These are phyloP conservation scores for Drosophila nigromelanica DNA, from an alignment of 1,140 invertebrate species.

Conservation along the genomic window DNA sequence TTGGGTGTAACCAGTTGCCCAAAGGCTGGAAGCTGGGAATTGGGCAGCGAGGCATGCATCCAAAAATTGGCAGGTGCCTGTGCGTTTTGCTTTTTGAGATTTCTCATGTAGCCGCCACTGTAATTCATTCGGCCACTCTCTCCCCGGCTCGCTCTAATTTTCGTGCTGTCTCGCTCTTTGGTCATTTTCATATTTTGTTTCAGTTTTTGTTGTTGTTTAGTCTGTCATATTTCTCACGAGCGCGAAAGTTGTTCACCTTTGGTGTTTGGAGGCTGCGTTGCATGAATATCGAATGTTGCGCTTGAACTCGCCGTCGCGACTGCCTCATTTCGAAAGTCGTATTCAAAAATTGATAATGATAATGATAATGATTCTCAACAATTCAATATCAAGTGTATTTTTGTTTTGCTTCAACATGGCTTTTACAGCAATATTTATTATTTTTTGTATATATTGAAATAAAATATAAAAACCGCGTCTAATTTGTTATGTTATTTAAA, in stretches of 20 bases:
- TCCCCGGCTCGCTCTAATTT: constrained; percentile 38
- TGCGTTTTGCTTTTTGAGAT: background rate
- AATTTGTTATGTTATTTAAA: constrained; percentile 34
- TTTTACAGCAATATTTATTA: constrained; percentile 25
- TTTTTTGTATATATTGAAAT: constrained; percentile 10
- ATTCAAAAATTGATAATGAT: constrained; percentile 28
- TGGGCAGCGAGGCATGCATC: constrained; percentile 27
- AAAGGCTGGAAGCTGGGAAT: constrained; percentile 29
- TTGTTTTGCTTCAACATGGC: background rate
- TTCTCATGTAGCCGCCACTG: constrained; percentile 52
- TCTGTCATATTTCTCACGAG: constrained; percentile 77
- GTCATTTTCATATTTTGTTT: constrained; percentile 48
- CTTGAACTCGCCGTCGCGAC: constrained; percentile 60
- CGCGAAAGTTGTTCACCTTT: constrained; percentile 81
- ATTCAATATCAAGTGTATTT: constrained; percentile 16
- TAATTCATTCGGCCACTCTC: constrained; percentile 12
- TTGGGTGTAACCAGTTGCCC: constrained; percentile 52
- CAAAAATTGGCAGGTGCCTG: constrained; percentile 67
- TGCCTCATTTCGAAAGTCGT: constrained; percentile 68
- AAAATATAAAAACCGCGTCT: constrained; percentile 13
- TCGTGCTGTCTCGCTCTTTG: background rate
- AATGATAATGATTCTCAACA: constrained; percentile 38
- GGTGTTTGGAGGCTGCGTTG: constrained; percentile 72
- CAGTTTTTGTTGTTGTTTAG: constrained; percentile 14
- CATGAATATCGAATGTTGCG: constrained; percentile 64